These are phyloP conservation scores for Caenorhabditis auriculariae DNA, from an alignment of 2,888 invertebrate species.

Conservation along the genomic window DNA sequence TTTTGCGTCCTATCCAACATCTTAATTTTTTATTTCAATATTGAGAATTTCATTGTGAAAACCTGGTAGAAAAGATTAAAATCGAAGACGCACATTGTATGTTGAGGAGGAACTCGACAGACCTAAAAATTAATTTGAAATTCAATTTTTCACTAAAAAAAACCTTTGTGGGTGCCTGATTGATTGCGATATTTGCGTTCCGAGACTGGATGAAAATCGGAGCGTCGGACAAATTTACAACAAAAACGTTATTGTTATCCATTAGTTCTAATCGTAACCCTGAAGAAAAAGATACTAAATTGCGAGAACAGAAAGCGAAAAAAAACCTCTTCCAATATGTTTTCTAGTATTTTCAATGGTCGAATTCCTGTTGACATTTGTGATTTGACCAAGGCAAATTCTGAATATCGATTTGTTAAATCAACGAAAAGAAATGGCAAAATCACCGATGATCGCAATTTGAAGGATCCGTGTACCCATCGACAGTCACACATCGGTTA, in stretches of 20 bases:
- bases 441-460: slow-evolving; percentile 72
- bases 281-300: slow-evolving; percentile 11
- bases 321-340: slow-evolving; percentile 89
- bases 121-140: slow-evolving; percentile 3
- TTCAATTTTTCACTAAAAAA: too few species aligned
- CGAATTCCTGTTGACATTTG: slow-evolving; percentile 98
- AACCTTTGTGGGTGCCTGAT: slow-evolving; percentile 16
- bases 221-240: slow-evolving; percentile 27
- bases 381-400: slow-evolving; percentile 93
- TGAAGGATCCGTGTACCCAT: slow-evolving; percentile 98
- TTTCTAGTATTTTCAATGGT: slow-evolving; percentile 96
- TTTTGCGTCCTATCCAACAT: slow-evolving; percentile 67
- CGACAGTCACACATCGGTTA: slow-evolving; percentile 77
- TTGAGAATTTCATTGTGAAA: too few species aligned
- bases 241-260: slow-evolving; percentile 6
- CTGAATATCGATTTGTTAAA: slow-evolving; percentile 70
- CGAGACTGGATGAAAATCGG: slow-evolving; percentile 82
- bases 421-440: background rate
- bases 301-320: too few species aligned
- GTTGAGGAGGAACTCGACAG: slow-evolving; percentile 17
- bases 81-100: slow-evolving; percentile 13
- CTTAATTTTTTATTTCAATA: slow-evolving; percentile 1
- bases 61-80: slow-evolving; percentile 20
- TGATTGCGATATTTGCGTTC: slow-evolving; percentile 39
- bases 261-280: background rate